Conservation (phyloP, 2,888 invertebrate genomes). For the Phlogophora meticulosa region DNA sequence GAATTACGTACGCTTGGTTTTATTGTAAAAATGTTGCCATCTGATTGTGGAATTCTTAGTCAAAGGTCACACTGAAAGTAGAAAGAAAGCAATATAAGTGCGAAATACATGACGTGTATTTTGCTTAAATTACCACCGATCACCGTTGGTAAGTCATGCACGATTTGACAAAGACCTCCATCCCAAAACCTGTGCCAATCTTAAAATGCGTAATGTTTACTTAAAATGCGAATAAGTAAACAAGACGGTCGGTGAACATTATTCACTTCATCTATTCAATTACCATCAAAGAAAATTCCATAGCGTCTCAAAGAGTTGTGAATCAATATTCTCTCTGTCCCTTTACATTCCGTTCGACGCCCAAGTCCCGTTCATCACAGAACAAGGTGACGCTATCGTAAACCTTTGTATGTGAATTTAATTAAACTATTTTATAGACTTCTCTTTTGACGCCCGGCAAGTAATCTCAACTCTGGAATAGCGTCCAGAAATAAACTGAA, state of each 20-base stretch:
- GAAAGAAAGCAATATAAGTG: no score
- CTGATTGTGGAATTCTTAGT: slow-evolving; percentile 9
- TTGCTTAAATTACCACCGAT: not conserved
- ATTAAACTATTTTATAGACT: slow-evolving; percentile 31
- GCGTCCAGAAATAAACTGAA: slow-evolving; percentile 38
- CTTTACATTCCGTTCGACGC: slow-evolving; percentile 43
- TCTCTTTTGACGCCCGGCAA: slow-evolving; percentile 2
- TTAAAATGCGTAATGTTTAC: not conserved
- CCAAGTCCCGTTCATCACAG: slow-evolving; percentile 54
- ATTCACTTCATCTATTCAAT: slow-evolving; percentile 35
- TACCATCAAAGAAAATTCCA: slow-evolving; percentile 21
- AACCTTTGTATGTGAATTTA: slow-evolving; percentile 38
- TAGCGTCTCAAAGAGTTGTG: slow-evolving; percentile 30
- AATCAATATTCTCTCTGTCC: slow-evolving; percentile 47
- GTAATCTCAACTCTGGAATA: slow-evolving; percentile 14
- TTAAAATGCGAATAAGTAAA: not conserved
- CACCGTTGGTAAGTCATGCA: not conserved
- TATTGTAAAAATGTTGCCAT: slow-evolving; percentile 5
- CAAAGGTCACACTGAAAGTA: not conserved
- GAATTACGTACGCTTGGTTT: slow-evolving; percentile 23
- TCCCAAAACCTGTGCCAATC: not conserved
- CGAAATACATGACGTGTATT: no score
- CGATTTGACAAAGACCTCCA: not conserved
- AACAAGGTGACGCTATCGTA: slow-evolving; percentile 21
- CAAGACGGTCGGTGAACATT: no score